Evolutionary conservation across 2,888 invertebrate species (phyloP).

Genomic region (Agrenia bidenticulata): DNA sequence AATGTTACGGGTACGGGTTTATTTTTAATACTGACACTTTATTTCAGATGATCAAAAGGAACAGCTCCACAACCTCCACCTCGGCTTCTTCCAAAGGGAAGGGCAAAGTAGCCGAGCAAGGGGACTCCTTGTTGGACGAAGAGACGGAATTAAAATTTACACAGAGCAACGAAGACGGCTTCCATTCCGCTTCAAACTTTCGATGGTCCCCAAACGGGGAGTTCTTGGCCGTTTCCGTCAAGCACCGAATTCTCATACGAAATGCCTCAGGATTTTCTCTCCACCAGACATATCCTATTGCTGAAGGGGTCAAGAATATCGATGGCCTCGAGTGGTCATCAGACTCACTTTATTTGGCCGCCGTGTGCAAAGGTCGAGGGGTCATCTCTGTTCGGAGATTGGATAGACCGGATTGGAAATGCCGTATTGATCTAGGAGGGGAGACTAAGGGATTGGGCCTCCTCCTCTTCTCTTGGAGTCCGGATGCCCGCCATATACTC

Average conservation of each 20-base stretch:
- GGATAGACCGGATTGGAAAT: constrained; percentile 61
- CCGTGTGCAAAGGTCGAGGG: constrained; percentile 55
- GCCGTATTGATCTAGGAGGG: constrained; percentile 57
- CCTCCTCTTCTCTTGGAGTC: constrained; percentile 59
- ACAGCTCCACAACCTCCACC: too few species aligned
- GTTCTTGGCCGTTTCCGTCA: not conserved
- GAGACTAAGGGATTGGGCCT: constrained; percentile 59
- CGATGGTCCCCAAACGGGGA: not conserved
- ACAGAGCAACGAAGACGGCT: too few species aligned
- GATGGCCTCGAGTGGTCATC: constrained; percentile 56
- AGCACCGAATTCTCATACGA: not conserved
- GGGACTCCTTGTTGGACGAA: too few species aligned
- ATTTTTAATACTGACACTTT: too few species aligned
- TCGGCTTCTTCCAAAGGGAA: too few species aligned
- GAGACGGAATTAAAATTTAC: too few species aligned
- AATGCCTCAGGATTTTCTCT: not conserved
- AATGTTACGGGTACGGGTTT: too few species aligned
- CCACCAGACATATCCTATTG: not conserved
- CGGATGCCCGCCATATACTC: constrained; percentile 60
- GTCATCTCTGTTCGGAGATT: constrained; percentile 59
- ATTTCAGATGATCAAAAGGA: too few species aligned
- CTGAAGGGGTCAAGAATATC: not conserved
- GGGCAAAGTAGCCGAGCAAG: too few species aligned
- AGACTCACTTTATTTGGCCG: constrained; percentile 56
- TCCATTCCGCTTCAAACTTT: not conserved